phyloP scores from a whole-genome alignment of 2,113 vertebrate species.

The Sturnus vulgaris region DNA sequence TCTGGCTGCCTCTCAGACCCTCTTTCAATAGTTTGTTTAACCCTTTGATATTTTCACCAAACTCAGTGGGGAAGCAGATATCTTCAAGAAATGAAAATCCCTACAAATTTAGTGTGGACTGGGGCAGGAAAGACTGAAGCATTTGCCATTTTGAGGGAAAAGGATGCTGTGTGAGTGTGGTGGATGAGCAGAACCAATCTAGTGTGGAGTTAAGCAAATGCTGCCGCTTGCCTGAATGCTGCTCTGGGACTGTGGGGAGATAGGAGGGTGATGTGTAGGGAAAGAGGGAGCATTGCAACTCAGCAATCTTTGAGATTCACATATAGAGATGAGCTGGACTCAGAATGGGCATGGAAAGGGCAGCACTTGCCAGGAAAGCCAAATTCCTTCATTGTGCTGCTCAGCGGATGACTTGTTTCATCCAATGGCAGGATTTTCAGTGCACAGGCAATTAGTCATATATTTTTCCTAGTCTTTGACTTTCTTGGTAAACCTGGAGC shows the following conservation, averaged over 20 bases:
- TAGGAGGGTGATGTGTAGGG: background rate
- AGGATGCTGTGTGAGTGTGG: rapidly evolving
- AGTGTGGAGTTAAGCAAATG: background rate
- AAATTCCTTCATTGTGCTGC: background rate
- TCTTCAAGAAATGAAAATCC: background rate
- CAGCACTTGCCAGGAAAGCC: background rate
- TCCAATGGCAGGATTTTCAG: background rate
- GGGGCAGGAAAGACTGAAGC: background rate
- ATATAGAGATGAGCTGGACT: background rate
- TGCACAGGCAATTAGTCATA: background rate
- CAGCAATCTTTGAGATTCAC: rapidly evolving
- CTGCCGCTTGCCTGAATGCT: background rate
- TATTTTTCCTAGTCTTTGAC: background rate
- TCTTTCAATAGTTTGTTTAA: background rate
- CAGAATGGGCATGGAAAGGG: background rate
- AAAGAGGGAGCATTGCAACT: background rate
- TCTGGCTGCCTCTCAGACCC: conserved; percentile 25
- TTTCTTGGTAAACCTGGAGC: background rate
- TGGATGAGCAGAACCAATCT: background rate
- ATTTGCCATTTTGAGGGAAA: background rate
- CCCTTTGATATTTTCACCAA: background rate
- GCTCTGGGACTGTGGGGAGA: background rate
- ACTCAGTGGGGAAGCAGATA: background rate
- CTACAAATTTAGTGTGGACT: background rate
- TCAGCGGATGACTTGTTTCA: background rate